These are phyloP conservation scores for Caenorhabditis latens DNA, from an alignment of 1,140 invertebrate species.

Conservation along the genomic window DNA sequence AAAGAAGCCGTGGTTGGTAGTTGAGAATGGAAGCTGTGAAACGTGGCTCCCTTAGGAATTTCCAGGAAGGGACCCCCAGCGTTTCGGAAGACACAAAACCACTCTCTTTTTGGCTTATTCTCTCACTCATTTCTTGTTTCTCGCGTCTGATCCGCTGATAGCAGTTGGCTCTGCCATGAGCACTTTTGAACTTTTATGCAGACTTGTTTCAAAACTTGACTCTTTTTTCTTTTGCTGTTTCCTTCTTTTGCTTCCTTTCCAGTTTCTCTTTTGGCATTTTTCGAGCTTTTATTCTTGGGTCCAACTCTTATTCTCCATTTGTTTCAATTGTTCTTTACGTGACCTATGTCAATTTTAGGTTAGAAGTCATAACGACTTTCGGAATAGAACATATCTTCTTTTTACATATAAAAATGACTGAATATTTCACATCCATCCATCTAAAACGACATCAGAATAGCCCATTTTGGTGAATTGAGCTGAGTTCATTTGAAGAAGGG, in stretches of 20 bases:
- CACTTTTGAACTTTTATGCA: slow-evolving; percentile 51
- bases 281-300: background rate
- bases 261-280: background rate
- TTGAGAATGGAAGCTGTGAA: slow-evolving; percentile 21
- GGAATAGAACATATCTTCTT: background rate
- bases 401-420: background rate
- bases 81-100: slow-evolving; percentile 43
- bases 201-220: slow-evolving; percentile 31
- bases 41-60: slow-evolving; percentile 50
- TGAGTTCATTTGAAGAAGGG: slow-evolving; percentile 14
- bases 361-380: background rate
- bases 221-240: background rate
- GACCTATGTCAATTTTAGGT: background rate
- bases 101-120: slow-evolving; percentile 12
- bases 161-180: slow-evolving; percentile 41
- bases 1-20: slow-evolving; percentile 35
- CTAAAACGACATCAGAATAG: slow-evolving; percentile 8
- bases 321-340: slow-evolving; percentile 10
- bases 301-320: background rate
- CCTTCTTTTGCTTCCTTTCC: too few species aligned
- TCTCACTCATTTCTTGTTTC: slow-evolving; percentile 10
- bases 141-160: slow-evolving; percentile 44
- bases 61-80: slow-evolving; percentile 2
- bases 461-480: background rate
- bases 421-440: slow-evolving; percentile 34